Evolutionary conservation across 2,888 invertebrate species (phyloP).

Genomic region (Cistogaster globosa): DNA sequence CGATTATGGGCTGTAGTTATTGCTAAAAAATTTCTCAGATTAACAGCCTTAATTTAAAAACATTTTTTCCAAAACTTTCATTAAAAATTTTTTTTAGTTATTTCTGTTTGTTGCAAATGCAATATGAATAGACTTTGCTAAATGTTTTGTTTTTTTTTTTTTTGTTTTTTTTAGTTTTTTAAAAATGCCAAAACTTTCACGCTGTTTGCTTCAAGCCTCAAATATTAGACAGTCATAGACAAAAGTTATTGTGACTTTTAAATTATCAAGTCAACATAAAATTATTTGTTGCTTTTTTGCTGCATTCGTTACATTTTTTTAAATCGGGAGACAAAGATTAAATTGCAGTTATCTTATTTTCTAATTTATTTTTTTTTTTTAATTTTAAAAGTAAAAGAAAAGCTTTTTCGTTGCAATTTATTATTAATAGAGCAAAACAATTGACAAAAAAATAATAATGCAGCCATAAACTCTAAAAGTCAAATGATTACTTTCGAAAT

Average conservation of each 20-base stretch:
- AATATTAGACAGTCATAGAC: slow-evolving; percentile 62
- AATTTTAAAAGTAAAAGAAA: slow-evolving; percentile 34
- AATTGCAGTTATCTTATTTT: slow-evolving; percentile 27
- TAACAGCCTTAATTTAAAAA: too few species aligned
- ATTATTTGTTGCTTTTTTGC: slow-evolving; percentile 21
- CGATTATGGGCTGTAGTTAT: too few species aligned
- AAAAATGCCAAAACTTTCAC: slow-evolving; percentile 69
- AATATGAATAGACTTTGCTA: slow-evolving; percentile 66
- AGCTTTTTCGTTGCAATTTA: slow-evolving; percentile 4
- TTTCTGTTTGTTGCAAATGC: slow-evolving; percentile 52
- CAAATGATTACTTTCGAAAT: slow-evolving; percentile 40
- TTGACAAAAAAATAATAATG: background rate
- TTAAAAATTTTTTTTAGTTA: slow-evolving; percentile 32
- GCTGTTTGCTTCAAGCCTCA: slow-evolving; percentile 46
- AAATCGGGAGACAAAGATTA: slow-evolving; percentile 54
- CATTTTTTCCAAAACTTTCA: slow-evolving; percentile 39
- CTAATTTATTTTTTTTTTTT: background rate
- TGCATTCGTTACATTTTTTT: slow-evolving; percentile 35
- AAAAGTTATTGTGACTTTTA: slow-evolving; percentile 67
- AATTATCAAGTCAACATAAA: slow-evolving; percentile 65
- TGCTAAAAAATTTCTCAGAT: background rate
- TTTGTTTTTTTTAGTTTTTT: background rate
- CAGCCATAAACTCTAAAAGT: slow-evolving; percentile 39
- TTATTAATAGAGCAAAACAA: slow-evolving; percentile 46
- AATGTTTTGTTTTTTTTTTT: slow-evolving; percentile 26